These are phyloP conservation scores for Myotis findleyi DNA, from an alignment of 2,797 vertebrate species.

Conservation along the genomic window DNA sequence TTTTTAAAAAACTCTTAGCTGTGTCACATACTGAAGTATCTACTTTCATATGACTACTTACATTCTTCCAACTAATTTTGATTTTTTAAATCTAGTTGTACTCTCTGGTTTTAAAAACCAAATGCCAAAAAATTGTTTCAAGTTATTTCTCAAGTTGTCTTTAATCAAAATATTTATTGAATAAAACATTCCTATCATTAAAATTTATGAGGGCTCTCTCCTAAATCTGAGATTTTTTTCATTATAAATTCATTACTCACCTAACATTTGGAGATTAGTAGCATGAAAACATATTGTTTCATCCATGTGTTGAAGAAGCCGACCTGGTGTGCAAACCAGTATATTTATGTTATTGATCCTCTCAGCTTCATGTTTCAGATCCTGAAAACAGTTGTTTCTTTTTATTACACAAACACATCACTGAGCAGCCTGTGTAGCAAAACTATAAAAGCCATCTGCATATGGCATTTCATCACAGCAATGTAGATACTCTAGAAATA, in stretches of 20 bases:
- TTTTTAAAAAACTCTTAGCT: not conserved
- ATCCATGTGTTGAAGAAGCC: conserved; percentile 98
- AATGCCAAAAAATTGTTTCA: conserved; percentile 17
- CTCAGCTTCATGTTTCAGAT: conserved; percentile 92
- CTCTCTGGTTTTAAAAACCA: conserved; percentile 23
- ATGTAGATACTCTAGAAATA: conserved; percentile 32
- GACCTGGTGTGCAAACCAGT: conserved; percentile 96
- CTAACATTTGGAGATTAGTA: conserved; percentile 94
- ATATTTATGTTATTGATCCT: conserved; percentile 97
- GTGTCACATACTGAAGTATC: not conserved
- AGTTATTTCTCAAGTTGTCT: conserved; percentile 47
- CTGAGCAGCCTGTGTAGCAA: conserved; percentile 29
- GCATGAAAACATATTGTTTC: conserved; percentile 94
- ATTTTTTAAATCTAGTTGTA: not conserved
- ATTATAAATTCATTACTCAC: conserved; percentile 84
- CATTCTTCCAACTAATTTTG: not conserved
- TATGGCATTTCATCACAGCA: conserved; percentile 6
- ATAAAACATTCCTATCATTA: conserved; percentile 1
- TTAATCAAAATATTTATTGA: conserved; percentile 39
- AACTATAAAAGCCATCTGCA: conserved; percentile 51
- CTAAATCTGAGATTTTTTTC: not conserved
- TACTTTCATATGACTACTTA: conserved; percentile 1
- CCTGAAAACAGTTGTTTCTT: conserved; percentile 86
- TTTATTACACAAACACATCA: conserved; percentile 31
- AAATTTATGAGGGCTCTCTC: conserved; percentile 36